Evolutionary conservation across 2,797 vertebrate species (phyloP).

Genomic region (Kryptolebias ocellatus): DNA sequence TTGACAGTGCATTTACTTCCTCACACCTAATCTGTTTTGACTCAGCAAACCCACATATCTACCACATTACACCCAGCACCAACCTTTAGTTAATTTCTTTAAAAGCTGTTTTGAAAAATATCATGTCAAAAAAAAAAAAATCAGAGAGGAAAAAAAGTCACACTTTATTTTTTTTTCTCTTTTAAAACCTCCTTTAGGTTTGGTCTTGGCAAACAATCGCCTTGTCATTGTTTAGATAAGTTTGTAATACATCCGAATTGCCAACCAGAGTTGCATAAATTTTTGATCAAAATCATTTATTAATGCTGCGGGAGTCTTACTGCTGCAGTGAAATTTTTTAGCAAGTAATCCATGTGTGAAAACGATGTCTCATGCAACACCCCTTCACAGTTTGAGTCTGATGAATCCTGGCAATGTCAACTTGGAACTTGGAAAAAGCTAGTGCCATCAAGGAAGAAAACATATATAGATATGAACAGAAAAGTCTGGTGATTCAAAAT

Average conservation of each 20-base stretch:
- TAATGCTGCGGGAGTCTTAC: not conserved
- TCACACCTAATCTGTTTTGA: conserved; percentile 38
- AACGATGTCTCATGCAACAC: not conserved
- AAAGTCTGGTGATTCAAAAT: too few relatives aligned
- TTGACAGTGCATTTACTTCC: conserved; percentile 22
- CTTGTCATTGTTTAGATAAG: too few relatives aligned
- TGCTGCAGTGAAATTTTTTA: not conserved
- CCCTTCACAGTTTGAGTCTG: not conserved
- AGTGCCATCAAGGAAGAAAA: too few relatives aligned
- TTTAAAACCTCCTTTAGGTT: not conserved
- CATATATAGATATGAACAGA: too few relatives aligned
- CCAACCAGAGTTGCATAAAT: too few relatives aligned
- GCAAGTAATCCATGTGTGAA: not conserved
- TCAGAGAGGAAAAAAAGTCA: not conserved
- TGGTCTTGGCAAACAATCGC: not conserved
- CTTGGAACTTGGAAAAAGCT: too few relatives aligned
- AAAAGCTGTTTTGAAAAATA: not conserved
- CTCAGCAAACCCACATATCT: conserved; percentile 39
- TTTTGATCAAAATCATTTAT: too few relatives aligned
- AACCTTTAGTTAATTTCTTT: conserved; percentile 7
- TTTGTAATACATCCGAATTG: not conserved
- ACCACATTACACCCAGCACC: conserved; percentile 11
- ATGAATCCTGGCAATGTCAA: not conserved
- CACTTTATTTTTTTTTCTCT: not conserved
- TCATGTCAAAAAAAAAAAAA: not conserved